Percentiles rank a stretch among this genome's conserved stretches.
Evolutionary conservation across 2,797 vertebrate genomes (phyloP).

Genomic region (Sternotherus odoratus): DNA sequence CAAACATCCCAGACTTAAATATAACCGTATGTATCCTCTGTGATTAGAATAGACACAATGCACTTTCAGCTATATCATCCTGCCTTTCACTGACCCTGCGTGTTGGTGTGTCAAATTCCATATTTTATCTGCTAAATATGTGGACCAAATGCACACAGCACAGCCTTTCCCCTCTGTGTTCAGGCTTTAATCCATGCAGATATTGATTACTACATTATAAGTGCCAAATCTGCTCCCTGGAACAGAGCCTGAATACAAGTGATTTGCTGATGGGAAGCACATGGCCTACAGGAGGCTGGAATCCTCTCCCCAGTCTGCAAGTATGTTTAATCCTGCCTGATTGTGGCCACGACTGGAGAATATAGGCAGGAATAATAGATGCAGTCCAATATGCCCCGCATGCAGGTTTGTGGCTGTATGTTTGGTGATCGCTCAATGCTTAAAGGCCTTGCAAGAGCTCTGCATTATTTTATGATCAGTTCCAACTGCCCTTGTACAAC

Average conservation of each 20-base stretch:
- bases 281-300: neutral
- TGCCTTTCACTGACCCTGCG: constrained; percentile 55
- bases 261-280: fast-evolving
- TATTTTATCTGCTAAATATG: neutral
- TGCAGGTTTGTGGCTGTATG: neutral
- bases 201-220: neutral
- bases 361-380: neutral
- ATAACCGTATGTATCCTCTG: constrained; percentile 67
- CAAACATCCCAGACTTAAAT: constrained; percentile 73
- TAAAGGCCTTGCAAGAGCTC: neutral
- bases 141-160: fast-evolving
- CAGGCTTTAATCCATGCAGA: fast-evolving
- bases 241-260: neutral
- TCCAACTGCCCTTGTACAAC: neutral
- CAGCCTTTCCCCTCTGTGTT: neutral
- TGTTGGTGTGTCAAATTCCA: constrained; percentile 66
- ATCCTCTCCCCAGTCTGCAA: neutral
- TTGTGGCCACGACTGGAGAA: neutral
- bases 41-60: neutral
- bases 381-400: neutral
- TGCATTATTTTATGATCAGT: neutral
- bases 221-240: neutral
- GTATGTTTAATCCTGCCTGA: neutral
- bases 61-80: constrained; percentile 44
- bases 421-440: neutral